Evolutionary conservation across 2,113 vertebrate species (phyloP), one percentile per base, ranked within the genome.

Genomic region (Pitta sordida): DNA sequence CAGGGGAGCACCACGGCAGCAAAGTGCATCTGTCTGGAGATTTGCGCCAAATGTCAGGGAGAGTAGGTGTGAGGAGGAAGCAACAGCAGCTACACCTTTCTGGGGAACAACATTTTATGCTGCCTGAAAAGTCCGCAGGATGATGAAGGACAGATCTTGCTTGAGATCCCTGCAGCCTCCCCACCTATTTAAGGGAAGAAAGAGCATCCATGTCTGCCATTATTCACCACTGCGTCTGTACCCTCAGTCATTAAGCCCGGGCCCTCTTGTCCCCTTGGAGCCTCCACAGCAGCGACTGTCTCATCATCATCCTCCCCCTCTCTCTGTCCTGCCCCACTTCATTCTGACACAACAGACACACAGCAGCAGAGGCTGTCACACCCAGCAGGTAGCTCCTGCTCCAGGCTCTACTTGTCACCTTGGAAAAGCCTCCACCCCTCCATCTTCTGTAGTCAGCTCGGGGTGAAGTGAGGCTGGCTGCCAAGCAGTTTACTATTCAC

Each of bases 321-420:
- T 24, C 52, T 51, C 3, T 6, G 37, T 56, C 69, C 56, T 67
- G 46, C 16, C 37, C n/a, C 0, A 0, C 2, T 11, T 56, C 3
- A 2, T 34, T 59, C 81, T 67, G 32, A 11, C 51, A 24, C 0
- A 1, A 39, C 44, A 81, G 36, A 44, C n/a, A 34, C 18, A 77
- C 21, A n/a, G 65, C 65, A 91, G 67, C 70, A 93, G 24, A 52
- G 21, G 16, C 68, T 64, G 32, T 83, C 26, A 37, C 46, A 82
- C 2, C 12, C 39, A 43, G 64, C 39, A 48, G 18, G 19, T 9
- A 41, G 34, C 17, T 84, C 51, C 79, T 71, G 52, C 37, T 88
- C 65, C 83, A 32, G 62, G 51, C 12, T 82, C 46, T 2, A 0
- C 11, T 16, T 30, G 11, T 11, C 64, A 34, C 22, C 34, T 55